A percentile compares a stretch with the other conserved stretches of the same genome.
Conservation (phyloP, 2,888 invertebrate genomes). For the Dolichopus griseipennis region DNA sequence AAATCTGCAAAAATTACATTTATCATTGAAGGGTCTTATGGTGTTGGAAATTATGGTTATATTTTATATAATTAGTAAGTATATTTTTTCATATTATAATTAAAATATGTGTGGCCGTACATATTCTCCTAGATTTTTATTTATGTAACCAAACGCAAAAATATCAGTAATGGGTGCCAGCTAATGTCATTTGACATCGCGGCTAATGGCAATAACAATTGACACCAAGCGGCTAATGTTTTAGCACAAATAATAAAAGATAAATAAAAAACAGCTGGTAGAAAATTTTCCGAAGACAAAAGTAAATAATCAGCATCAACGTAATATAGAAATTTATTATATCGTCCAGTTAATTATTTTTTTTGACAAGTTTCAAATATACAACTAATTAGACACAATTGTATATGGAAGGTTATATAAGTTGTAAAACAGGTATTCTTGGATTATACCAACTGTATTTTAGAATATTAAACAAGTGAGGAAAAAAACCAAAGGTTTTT, state of each 20-base stretch:
- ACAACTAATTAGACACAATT: too few species aligned
- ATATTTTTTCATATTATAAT: slow-evolving; percentile 11
- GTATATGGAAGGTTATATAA: too few species aligned
- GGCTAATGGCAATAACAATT: too few species aligned
- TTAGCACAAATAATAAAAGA: slow-evolving; percentile 79
- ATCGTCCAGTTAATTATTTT: too few species aligned
- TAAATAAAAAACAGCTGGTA: slow-evolving; percentile 62
- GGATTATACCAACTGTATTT: too few species aligned
- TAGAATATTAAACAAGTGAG: too few species aligned
- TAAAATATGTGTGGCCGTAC: slow-evolving; percentile 70
- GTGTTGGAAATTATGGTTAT: slow-evolving; percentile 92
- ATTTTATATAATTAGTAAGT: neutral
- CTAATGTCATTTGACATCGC: too few species aligned
- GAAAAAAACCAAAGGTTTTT: too few species aligned
- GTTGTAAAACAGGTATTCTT: too few species aligned
- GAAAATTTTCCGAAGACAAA: slow-evolving; percentile 62
- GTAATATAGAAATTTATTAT: too few species aligned
- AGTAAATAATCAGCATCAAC: too few species aligned
- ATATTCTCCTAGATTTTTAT: slow-evolving; percentile 86
- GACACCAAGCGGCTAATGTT: slow-evolving; percentile 95
- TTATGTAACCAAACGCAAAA: slow-evolving; percentile 96
- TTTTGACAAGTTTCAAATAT: too few species aligned
- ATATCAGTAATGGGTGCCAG: slow-evolving; percentile 97
- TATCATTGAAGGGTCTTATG: slow-evolving; percentile 92
- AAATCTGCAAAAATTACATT: slow-evolving; percentile 97